Evolutionary conservation across 2,113 vertebrate genomes (phyloP).

Genomic region (Ivindomyrus marchei): DNA sequence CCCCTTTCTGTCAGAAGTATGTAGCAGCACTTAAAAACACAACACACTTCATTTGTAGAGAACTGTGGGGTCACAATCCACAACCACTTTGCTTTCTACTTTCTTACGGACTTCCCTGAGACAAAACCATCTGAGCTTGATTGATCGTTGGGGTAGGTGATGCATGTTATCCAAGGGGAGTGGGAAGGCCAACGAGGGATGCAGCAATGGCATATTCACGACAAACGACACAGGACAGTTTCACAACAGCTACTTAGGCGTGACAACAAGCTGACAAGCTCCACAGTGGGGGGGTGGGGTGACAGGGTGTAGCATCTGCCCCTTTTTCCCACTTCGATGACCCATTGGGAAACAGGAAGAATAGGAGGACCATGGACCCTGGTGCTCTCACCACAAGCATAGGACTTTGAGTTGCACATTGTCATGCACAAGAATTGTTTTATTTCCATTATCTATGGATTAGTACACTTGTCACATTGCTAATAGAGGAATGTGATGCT

Average conservation of each 20-base stretch:
- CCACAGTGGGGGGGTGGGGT: not conserved
- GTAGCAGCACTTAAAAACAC: not conserved
- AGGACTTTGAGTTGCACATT: not conserved
- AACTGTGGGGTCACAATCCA: conserved; percentile 27
- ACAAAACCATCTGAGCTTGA: conserved; percentile 47
- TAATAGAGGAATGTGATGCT: not conserved
- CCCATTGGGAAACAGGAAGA: not conserved
- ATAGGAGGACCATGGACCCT: not conserved
- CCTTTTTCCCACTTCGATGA: not conserved
- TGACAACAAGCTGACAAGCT: conserved; percentile 34
- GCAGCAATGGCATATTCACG: conserved; percentile 47
- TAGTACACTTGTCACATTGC: not conserved
- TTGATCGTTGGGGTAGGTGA: conserved; percentile 39
- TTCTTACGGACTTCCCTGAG: conserved; percentile 61
- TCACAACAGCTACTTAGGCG: conserved; percentile 40
- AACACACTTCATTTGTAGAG: not conserved
- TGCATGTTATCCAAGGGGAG: conserved; percentile 43
- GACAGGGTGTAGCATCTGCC: not conserved
- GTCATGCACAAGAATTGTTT: not conserved
- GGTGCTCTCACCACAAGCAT: not conserved
- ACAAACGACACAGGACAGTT: conserved; percentile 35
- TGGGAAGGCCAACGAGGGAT: conserved; percentile 25
- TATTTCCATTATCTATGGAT: not conserved
- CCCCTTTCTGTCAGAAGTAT: not conserved
- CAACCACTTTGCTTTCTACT: conserved; percentile 22